These are phyloP conservation scores for Heliconius ismenius DNA, from an alignment of 2,888 invertebrate genomes.

Conservation along the genomic window DNA sequence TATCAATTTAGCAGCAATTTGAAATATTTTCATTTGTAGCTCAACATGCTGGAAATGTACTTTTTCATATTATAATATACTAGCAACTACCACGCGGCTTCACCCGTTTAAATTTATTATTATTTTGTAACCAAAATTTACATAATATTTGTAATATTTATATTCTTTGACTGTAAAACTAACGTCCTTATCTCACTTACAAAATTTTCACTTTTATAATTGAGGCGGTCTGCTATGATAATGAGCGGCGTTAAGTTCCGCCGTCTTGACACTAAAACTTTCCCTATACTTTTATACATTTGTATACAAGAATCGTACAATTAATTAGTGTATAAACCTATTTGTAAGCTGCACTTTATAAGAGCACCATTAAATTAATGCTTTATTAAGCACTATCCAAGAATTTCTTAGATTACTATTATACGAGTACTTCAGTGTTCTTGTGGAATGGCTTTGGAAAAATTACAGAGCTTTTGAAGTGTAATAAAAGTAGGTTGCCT, in stretches of 20 bases:
- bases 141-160: too few relatives aligned
- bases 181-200: too few relatives aligned
- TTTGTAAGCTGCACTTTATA: background rate
- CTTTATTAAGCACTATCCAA: background rate
- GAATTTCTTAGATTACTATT: conserved; percentile 7
- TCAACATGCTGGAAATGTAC: background rate
- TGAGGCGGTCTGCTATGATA: too few relatives aligned
- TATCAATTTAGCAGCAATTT: conserved; percentile 12
- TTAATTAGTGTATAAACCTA: conserved; percentile 1
- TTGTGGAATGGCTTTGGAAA: background rate
- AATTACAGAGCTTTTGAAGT: background rate
- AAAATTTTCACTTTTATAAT: too few relatives aligned
- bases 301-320: too few relatives aligned
- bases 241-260: too few relatives aligned
- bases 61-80: background rate
- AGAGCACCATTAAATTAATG: conserved; percentile 13
- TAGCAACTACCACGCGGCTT: background rate
- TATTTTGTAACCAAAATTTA: too few relatives aligned
- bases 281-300: background rate
- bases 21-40: background rate
- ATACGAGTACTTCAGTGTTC: conserved; percentile 6
- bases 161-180: too few relatives aligned
- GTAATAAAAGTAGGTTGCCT: background rate
- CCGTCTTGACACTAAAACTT: too few relatives aligned
- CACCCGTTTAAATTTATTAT: too few relatives aligned